Base-by-base conservation (phyloP, 2,888 invertebrate genomes). In the Caenorhabditis imperialis region DNA sequence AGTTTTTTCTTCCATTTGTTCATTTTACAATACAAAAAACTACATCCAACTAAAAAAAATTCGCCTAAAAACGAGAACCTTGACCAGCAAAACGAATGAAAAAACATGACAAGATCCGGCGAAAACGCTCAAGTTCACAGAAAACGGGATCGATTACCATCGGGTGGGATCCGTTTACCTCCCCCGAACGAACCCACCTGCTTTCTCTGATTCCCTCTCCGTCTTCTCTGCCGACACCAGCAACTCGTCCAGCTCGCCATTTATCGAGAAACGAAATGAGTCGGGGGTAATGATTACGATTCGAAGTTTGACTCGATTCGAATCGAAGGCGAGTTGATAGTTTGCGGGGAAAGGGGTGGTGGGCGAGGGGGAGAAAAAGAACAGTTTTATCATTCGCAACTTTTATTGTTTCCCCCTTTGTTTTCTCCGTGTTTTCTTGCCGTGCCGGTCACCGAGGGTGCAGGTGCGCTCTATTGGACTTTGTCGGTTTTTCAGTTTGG, bases 141-240 rank as follows among this genome's bases (percentile, higher is more conserved):
- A 48, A 37, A 25, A 50, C 55, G 57, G 57, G 67, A 67, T 67
- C 67, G 67, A 67, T 67, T 67, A 67, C 67, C 57, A 57, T 57
- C 55, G 67, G 67, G 55, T 27, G 27, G 55, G 65, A 65, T 65
- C 65, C 65, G 65, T 55, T 69, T 69, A 69, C 70, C 53, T 42
- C n/a, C n/a, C n/a, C n/a, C n/a, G n/a, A n/a, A n/a, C n/a, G n/a
- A n/a, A 70, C 70, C 61, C 53, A 54, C 69, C 16, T 14, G 14
- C 51, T 53, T 57, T 50, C 20, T 22, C 18, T 22, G 57, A 57
- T 57, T 67, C 51, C 67, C 57, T 67, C 67, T 70, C 48, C 48
- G 45, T 20, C 45, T 45, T 20, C 12, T 16, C 4, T 20, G 60
- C 61, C 61, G 61, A 8, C 12, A 10, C 70, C 70, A 70, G 35